Evolutionary conservation across 2,113 vertebrate species (phyloP), one percentile per base, ranked within the genome.

Genomic region (Climacteris rufus): DNA sequence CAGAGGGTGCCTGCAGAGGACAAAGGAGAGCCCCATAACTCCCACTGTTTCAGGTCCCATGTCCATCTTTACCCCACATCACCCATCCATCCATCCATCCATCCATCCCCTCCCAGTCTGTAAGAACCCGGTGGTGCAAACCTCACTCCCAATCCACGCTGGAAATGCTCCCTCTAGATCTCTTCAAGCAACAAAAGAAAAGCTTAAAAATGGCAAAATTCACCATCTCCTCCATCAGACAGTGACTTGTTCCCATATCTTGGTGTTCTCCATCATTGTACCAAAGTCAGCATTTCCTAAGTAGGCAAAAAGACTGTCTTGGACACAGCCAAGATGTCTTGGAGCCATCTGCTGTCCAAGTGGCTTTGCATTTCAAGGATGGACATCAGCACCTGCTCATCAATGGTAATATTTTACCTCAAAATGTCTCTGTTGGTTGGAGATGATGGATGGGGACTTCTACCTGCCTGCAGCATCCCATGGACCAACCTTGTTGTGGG

Each of bases 1-100:
- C 86, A 99, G 96, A 1, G 99, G 99, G 95, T 99, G 99, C 98
- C 99, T 99, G 97, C 31, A 78, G 92, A 69, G 61, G 94, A 87
- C 94, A 85, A 13, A 90, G 49, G 28, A 94, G 9, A 91, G 1
- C 23, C 47, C 15, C 4, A 10, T 82, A 30, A 87, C 0, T 0
- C 25, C 45, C 33, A 40, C 12, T 28, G 7, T 0, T 61, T 80
- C 10, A 50, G 68, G 16, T 33, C 3, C 28, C 33, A 7, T 5
- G 45, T 42, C 35, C 66, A 50, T 45, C 87, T 71, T 56, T 13
- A 72, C 4, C 39, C 50, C 39, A 45, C 16, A 31, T 30, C 49
- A 57, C 35, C 7, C 6, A 68, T 30, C 68, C 72, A 33, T 53
- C 35, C 57, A 63, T 42, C 85, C 61, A 35, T 45, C 65, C 61